A percentile compares a stretch with the other conserved stretches of the same genome.
Evolutionary conservation across 92 coral and sea anemone genomes (phyloP).

Genomic region (Diadumene lineata): DNA sequence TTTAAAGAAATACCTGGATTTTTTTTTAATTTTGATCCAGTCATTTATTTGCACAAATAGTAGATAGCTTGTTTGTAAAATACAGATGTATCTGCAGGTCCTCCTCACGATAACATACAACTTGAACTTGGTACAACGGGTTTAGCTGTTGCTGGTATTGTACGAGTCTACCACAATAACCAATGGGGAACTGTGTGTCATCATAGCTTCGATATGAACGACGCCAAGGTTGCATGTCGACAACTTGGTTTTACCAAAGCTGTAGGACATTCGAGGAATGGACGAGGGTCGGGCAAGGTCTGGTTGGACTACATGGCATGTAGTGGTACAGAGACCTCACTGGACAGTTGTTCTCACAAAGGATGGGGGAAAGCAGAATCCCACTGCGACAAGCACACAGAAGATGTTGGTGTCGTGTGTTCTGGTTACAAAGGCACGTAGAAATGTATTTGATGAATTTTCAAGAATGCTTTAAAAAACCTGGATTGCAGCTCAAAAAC

Average conservation of each 20-base stretch:
- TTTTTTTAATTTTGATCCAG: too few species aligned
- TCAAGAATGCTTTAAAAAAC: not conserved
- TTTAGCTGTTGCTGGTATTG: not conserved
- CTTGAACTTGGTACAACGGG: slow-evolving; percentile 8
- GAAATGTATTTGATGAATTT: too few species aligned
- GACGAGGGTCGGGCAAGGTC: too few species aligned
- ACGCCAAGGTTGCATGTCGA: slow-evolving; percentile 32
- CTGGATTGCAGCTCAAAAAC: too few species aligned
- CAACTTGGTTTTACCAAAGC: slow-evolving; percentile 42
- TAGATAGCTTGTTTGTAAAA: too few species aligned
- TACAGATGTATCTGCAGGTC: too few species aligned
- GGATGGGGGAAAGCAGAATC: not conserved
- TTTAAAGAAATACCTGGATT: too few species aligned
- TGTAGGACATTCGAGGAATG: not conserved
- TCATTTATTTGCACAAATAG: too few species aligned
- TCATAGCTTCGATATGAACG: slow-evolving; percentile 4
- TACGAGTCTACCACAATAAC: slow-evolving; percentile 2
- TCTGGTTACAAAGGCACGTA: not conserved
- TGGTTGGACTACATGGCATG: slow-evolving; percentile 1
- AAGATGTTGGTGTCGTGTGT: slow-evolving; percentile 2
- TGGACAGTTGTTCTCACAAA: not conserved
- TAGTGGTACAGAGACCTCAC: not conserved
- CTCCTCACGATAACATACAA: too few species aligned
- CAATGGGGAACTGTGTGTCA: slow-evolving; percentile 34
- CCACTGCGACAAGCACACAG: not conserved